Base-by-base conservation (phyloP, 2,113 vertebrate species). In the Thunnus thynnus region DNA sequence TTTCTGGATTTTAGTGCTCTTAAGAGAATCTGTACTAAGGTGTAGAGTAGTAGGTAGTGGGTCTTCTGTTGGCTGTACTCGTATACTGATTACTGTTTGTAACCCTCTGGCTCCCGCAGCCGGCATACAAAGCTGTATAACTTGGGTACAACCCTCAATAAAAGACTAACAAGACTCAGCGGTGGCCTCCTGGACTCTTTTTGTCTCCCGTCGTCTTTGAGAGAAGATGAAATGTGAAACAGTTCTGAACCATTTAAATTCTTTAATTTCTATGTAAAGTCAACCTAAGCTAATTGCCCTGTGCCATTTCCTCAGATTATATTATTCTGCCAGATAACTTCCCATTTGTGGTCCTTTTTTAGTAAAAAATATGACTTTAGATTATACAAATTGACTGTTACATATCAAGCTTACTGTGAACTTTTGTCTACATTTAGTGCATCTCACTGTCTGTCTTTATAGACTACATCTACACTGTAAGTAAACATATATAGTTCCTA, bases 111-210 rank as follows among this genome's bases (percentile, higher is more conserved):
- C 91, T 88, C 91, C 90, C 90, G 85, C 89, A 89, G 93, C 93
- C 93, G 50, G 93, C 93, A 91, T 93, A 95, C 93, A 93, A 95
- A 95, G 95, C 95, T 96, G 95, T 96, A 95, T 94, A 95, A 95
- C 94, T 91, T 92, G 94, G 94, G 94, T 95, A 91, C 94, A 95
- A 96, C 95, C 95, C 95, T 93, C 93, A 96, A 95, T 96, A 95
- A 95, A 96, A 95, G 93, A 94, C 93, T 95, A 95, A 95, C 93
- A 88, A 78, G 90, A 92, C 67, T 56, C 50, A n/a, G 51, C 3
- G 1, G n/a, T n/a, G 10, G 14, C 12, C 30, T 62, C 22, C 6
- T n/a, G 1, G 9, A 5, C 2, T 86, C n/a, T 32, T 84, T 85
- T 70, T 25, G 7, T 3, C 20, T 81, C 46, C 20, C 5, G 13